Conservation (phyloP, 2,113 vertebrate species). For the Chloropsis hardwickii region DNA sequence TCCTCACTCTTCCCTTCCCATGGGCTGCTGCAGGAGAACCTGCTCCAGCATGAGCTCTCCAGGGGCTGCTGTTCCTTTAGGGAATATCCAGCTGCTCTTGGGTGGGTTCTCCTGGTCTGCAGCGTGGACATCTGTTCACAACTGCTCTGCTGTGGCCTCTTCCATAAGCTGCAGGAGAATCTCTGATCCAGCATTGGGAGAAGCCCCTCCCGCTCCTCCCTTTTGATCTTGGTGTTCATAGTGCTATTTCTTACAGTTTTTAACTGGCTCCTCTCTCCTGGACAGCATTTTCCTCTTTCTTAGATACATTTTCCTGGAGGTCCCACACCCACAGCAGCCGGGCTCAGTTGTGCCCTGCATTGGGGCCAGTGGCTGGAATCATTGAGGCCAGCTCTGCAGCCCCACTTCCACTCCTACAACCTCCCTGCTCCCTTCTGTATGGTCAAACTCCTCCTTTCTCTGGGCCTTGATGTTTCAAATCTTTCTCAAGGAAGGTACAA, state of each 20-base stretch:
- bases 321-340: accelerated
- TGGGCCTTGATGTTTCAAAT: background rate
- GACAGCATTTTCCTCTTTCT: accelerated
- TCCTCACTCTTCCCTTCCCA: background rate
- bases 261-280: background rate
- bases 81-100: background rate
- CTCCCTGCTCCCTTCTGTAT: background rate
- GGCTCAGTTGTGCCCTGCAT: background rate
- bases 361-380: background rate
- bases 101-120: background rate
- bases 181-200: background rate
- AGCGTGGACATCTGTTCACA: background rate
- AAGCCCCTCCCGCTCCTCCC: accelerated
- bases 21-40: background rate
- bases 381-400: background rate
- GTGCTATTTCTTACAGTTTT: background rate
- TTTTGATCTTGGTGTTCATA: background rate
- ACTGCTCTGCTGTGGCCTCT: accelerated
- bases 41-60: background rate
- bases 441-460: background rate
- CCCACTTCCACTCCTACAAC: accelerated
- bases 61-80: background rate
- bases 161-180: background rate
- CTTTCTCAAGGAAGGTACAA: background rate
- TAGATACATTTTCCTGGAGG: background rate